phyloP scores from a whole-genome alignment of 2,888 invertebrate genomes.

The Argynnis bischoffii region DNA sequence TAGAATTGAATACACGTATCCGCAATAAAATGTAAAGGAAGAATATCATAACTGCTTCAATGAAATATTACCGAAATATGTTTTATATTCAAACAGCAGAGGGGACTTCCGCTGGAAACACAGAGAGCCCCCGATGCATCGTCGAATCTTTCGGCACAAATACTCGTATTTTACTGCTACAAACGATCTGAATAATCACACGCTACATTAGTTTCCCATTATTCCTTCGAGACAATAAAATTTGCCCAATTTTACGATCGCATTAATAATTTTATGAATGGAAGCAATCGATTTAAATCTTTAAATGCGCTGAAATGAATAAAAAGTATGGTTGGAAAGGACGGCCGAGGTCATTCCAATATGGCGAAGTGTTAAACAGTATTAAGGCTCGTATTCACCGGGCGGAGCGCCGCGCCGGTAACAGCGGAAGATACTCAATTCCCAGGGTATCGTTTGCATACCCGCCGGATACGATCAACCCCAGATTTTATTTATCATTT shows the following conservation, averaged over 20 bases:
- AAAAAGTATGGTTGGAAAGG: slow-evolving; percentile 62
- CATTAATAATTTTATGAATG: slow-evolving; percentile 83
- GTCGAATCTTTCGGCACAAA: slow-evolving; percentile 57
- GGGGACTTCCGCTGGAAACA: slow-evolving; percentile 77
- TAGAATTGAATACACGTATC: slow-evolving; percentile 66
- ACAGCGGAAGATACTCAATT: slow-evolving; percentile 70
- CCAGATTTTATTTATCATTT: slow-evolving; percentile 36
- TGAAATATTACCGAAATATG: slow-evolving; percentile 76
- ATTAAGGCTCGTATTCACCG: slow-evolving; percentile 47
- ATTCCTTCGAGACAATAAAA: slow-evolving; percentile 82
- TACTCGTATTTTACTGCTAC: slow-evolving; percentile 79
- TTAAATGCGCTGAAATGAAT: slow-evolving; percentile 73
- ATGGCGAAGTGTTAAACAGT: slow-evolving; percentile 64
- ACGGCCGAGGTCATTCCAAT: slow-evolving; percentile 66
- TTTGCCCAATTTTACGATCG: slow-evolving; percentile 82
- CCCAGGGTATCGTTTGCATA: slow-evolving; percentile 78
- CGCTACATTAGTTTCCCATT: slow-evolving; percentile 83
- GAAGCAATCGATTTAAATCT: slow-evolving; percentile 76
- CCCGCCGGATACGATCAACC: slow-evolving; percentile 68
- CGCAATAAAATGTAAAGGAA: slow-evolving; percentile 65
- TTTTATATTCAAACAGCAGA: slow-evolving; percentile 79
- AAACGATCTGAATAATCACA: slow-evolving; percentile 81
- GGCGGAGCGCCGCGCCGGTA: slow-evolving; percentile 52
- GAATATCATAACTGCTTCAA: slow-evolving; percentile 79
- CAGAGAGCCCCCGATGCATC: slow-evolving; percentile 50